Evolutionary conservation across 2,113 vertebrate species (phyloP).

Genomic region (Rhipidura dahli): DNA sequence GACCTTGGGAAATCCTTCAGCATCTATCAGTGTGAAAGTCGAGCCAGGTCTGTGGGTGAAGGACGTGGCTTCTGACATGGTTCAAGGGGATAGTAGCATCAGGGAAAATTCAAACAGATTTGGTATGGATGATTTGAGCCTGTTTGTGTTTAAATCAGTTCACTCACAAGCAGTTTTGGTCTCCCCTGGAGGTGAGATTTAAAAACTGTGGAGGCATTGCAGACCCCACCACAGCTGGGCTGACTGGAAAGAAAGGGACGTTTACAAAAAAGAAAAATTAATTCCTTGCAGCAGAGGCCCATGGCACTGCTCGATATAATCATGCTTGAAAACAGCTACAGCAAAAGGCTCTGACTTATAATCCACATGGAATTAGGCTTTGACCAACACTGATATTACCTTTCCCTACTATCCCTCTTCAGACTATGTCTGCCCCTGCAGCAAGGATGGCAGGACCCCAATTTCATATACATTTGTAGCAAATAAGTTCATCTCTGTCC

Average conservation of each 20-base stretch:
- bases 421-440: background rate
- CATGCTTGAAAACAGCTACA: background rate
- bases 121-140: background rate
- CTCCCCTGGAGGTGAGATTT: background rate
- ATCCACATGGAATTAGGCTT: background rate
- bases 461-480: background rate
- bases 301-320: background rate
- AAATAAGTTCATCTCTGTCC: background rate
- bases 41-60: background rate
- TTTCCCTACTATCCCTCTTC: background rate
- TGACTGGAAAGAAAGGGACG: background rate
- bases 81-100: background rate
- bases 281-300: background rate
- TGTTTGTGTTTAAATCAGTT: background rate
- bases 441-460: background rate
- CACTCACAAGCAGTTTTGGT: background rate
- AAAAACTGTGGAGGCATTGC: background rate
- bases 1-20: background rate
- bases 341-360: background rate
- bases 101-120: background rate
- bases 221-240: background rate
- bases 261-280: background rate
- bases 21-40: rapidly evolving
- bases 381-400: background rate
- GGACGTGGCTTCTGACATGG: background rate